These are phyloP conservation scores for Apodemia zela DNA, from an alignment of 2,888 invertebrate species.

Conservation along the genomic window DNA sequence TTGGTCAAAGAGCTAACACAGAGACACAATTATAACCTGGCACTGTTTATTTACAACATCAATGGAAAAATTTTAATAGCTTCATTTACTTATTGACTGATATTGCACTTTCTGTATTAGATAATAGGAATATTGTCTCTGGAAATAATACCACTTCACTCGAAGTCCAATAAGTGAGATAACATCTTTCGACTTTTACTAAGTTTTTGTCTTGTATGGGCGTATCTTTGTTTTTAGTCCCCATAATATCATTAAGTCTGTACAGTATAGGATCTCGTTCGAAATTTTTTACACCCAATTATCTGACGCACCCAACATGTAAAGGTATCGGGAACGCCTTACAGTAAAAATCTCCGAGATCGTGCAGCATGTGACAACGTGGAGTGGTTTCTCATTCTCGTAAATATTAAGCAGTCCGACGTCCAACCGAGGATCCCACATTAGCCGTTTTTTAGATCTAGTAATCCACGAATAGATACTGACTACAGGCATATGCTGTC, in stretches of 20 bases:
- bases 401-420: background rate
- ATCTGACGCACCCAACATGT: background rate
- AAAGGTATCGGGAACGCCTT: background rate
- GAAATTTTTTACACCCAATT: background rate
- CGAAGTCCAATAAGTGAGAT: background rate
- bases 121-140: too few species aligned
- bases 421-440: too few species aligned
- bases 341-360: background rate
- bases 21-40: too few species aligned
- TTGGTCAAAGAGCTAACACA: too few species aligned
- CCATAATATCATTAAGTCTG: background rate
- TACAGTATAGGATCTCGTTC: background rate
- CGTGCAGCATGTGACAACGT: background rate
- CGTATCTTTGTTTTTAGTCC: background rate
- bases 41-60: slow-evolving; percentile 6
- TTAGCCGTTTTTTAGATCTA: too few species aligned
- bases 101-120: background rate
- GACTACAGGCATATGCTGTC: too few species aligned
- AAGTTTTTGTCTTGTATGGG: background rate
- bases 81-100: too few species aligned
- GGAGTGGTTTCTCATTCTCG: background rate
- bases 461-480: too few species aligned
- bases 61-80: background rate
- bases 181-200: background rate
- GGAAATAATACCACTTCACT: too few species aligned